phyloP scores from a whole-genome alignment of 2,797 vertebrate species.

The Dromococcyx pavoninus region DNA sequence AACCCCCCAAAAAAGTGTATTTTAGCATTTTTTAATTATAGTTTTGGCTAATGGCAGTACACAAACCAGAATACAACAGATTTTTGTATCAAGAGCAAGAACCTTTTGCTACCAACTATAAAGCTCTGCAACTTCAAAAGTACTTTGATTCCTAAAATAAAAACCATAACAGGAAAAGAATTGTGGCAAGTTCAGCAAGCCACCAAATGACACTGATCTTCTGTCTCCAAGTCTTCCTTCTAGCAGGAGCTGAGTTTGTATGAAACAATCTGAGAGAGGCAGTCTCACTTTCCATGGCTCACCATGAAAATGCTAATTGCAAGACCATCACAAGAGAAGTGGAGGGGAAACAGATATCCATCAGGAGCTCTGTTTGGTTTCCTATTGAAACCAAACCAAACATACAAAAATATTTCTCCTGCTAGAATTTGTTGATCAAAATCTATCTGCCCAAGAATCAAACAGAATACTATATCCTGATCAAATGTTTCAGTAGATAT shows the following conservation, averaged over 20 bases:
- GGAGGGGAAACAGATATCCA: neutral
- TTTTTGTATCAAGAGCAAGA: constrained; percentile 24
- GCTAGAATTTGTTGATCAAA: neutral
- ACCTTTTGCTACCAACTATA: constrained; percentile 4
- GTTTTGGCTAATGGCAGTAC: constrained; percentile 36
- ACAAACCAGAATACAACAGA: neutral
- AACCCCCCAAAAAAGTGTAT: neutral
- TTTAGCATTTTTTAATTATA: constrained; percentile 55
- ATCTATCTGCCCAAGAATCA: neutral
- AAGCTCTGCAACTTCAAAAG: constrained; percentile 20
- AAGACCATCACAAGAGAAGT: neutral
- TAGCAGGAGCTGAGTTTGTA: neutral
- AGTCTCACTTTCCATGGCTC: neutral
- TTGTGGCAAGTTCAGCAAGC: neutral
- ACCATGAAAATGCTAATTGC: neutral
- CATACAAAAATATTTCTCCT: neutral
- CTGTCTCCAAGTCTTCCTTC: neutral
- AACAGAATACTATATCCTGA: constrained; percentile 35
- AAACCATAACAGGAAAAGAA: neutral
- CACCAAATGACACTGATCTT: neutral
- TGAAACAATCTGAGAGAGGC: neutral
- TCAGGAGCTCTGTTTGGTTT: neutral
- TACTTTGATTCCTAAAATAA: constrained; percentile 3
- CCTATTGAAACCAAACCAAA: neutral
- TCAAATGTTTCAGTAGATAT: constrained; percentile 44